Conservation (phyloP, 2,113 vertebrate species). For the Desmodus rotundus region DNA sequence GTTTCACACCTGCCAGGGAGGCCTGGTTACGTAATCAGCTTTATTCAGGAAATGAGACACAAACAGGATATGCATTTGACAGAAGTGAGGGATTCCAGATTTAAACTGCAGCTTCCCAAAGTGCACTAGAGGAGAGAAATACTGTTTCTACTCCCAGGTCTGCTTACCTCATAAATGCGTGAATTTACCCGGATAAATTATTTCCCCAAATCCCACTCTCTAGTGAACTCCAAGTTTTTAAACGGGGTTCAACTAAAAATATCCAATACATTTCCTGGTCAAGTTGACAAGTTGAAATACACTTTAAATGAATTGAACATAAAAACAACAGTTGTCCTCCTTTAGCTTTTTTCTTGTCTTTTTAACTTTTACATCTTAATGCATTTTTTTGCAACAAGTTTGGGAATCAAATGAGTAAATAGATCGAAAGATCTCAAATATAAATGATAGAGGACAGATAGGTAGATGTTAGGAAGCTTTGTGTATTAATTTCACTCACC, state of each 20-base stretch:
- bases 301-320: not conserved
- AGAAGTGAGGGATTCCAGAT: conserved; percentile 52
- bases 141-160: not conserved
- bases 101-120: conserved; percentile 21
- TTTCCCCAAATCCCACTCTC: not conserved
- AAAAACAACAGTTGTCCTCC: not conserved
- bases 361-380: not conserved
- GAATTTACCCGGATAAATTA: not conserved
- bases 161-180: not conserved
- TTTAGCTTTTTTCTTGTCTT: not conserved
- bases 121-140: not conserved
- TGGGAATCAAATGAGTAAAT: not conserved
- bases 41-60: conserved; percentile 60
- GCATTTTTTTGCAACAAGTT: not conserved
- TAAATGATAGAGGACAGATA: not conserved
- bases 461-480: not conserved
- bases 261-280: not conserved
- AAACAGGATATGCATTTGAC: conserved; percentile 55
- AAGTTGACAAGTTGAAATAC: not conserved
- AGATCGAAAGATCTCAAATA: not conserved
- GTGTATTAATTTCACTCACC: not conserved
- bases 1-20: conserved; percentile 58
- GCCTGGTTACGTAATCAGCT: conserved; percentile 63
- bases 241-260: not conserved
- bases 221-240: not conserved